Base-by-base conservation (phyloP, 2,113 vertebrate species). In the Phainopepla nitens region DNA sequence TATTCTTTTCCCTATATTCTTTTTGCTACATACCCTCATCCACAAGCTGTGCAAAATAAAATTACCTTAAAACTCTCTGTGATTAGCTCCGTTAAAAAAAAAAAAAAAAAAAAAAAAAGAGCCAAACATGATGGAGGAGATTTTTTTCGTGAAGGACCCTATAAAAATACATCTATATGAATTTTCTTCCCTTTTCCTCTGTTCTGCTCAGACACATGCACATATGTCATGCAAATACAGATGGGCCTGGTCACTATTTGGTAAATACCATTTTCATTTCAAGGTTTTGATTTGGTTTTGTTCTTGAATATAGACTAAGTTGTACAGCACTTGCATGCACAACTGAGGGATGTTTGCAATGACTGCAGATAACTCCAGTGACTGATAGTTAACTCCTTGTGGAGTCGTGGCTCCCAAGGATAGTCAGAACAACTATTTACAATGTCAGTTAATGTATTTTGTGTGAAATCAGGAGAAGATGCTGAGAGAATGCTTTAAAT, bases 351-450 rank as follows among this genome's bases (percentile, higher is more conserved):
- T 33, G 19, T 60, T 79, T 80, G 47, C 4, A 6, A 18, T 61
- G 45, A 27, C 66, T 80, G 50, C 54, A 80, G 62, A 45, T 90
- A 77, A 86, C 66, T 54, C 17, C 66, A 50, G 0, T 11, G 49
- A 41, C 15, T 65, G 19, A 18, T 35, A 5, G 13, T n/a, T 82
- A 58, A 50, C 42, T 73, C 39, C 33, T 70, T 50, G 23, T 62
- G 58, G 50, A 86, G 42, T 69, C 0, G 0, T 64, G 64, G 33
- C 42, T 61, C 7, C 2, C 57, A 60, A n/a, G 21, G 27, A 7
- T 3, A 85, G 53, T 27, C 75, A 80, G 78, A 88, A 51, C 39
- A 87, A 29, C 21, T 58, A 8, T 56, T 69, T 70, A 41, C 50
- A 50, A 33, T 50, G 21, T 42, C 25, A 42, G 0, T 82, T 69